Percentiles rank a stretch among this genome's conserved stretches.
These are phyloP conservation scores for Mystacornis crossleyi DNA, from an alignment of 2,113 vertebrate species.

Conservation along the genomic window DNA sequence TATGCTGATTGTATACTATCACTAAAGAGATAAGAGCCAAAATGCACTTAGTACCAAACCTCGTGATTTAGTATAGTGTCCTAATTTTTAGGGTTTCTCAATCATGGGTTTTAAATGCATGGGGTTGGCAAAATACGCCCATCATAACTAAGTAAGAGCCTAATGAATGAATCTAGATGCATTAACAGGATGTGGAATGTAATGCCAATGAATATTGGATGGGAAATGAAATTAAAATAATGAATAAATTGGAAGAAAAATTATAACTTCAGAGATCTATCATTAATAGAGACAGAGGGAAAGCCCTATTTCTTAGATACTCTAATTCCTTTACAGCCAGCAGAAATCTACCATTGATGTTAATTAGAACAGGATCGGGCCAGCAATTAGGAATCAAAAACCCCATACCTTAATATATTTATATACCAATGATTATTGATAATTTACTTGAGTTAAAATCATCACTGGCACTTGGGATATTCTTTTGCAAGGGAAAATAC, in stretches of 20 bases:
- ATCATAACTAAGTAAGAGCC: background rate
- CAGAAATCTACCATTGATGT: background rate
- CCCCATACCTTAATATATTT: background rate
- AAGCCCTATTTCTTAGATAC: background rate
- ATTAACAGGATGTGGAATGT: background rate
- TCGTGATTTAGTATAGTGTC: background rate
- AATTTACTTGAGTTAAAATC: background rate
- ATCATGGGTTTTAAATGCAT: background rate
- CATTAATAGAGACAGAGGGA: background rate
- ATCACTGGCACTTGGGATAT: background rate
- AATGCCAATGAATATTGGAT: slow-evolving; percentile 1
- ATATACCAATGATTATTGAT: background rate
- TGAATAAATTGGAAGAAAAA: background rate
- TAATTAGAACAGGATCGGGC: background rate
- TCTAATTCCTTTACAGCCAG: background rate
- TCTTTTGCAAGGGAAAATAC: background rate
- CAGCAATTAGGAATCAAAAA: background rate
- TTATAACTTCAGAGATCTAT: background rate
- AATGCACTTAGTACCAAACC: background rate
- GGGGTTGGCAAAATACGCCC: background rate
- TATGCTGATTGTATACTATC: background rate
- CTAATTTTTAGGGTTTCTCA: background rate
- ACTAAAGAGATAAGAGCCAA: background rate
- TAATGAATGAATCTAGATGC: background rate
- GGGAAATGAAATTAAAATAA: slow-evolving; percentile 16